Evolutionary conservation across 2,797 vertebrate species (phyloP), one percentile per base, ranked within the genome.

Genomic region (Leptatherina wallacei): DNA sequence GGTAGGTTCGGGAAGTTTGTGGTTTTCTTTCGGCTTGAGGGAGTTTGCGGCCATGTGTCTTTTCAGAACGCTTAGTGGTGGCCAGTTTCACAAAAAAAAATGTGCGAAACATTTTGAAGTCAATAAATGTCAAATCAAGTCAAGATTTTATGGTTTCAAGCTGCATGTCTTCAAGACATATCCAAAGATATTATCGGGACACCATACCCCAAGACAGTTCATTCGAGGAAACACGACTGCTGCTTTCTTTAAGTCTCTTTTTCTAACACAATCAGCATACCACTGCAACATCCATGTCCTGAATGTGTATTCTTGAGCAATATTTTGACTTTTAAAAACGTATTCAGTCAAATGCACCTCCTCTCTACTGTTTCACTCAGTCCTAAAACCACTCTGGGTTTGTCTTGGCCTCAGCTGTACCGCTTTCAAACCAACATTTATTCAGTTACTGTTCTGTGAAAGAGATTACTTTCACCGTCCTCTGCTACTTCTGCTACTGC

Each of bases 321-420:
- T 33, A 1, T 68, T 75, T 63, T 27, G 12, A 61, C 49, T 81
- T 67, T 65, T 24, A 58, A 69, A 67, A 63, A 59, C 24, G 12
- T 13, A 33, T 71, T 82, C 51, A 56, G 29, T 78, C 22, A 83
- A 77, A 83, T 59, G 51, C 35, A 65, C 75, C 24, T 24, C 69
- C 51, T 77, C 49, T 57, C 47, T 7, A 16, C 66, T 38, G 63
- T 24, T 74, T 54, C 33, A 30, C 32, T 73, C n/a, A 32, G 42
- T 69, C 42, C 24, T 61, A 30, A 75, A 38, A 32, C 16, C n/a
- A 42, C 57, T 65, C 56, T 9, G 8, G 6, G 2, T 73, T 83
- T 89, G 29, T 80, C 76, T 91, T 91, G 85, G 85, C 82, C 78
- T 81, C 51, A 18, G 70, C 69, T 52, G 59, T 14, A 4, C 30